Conservation (phyloP, 2,888 invertebrate genomes). For the Noctua fimbriata region DNA sequence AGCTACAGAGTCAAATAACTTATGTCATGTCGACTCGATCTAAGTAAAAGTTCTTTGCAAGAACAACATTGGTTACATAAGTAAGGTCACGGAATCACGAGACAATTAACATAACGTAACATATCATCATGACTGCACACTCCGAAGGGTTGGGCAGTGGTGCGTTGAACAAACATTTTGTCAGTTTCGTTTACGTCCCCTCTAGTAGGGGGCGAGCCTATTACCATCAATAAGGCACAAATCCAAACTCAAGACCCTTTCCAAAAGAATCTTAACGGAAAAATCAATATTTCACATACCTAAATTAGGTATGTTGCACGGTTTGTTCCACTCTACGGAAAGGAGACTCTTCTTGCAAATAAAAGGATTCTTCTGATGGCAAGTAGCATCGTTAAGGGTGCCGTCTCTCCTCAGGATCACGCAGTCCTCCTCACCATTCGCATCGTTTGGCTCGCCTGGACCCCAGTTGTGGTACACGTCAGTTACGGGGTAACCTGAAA, state of each 20-base stretch:
- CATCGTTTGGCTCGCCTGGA: constrained; percentile 42
- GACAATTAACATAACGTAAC: neutral
- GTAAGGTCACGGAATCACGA: neutral
- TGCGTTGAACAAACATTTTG: neutral
- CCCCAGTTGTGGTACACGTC: constrained; percentile 42
- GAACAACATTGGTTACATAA: neutral
- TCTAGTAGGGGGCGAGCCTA: neutral
- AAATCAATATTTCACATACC: constrained; percentile 64
- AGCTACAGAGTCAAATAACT: neutral
- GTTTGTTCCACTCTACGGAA: constrained; percentile 78
- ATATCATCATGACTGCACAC: neutral
- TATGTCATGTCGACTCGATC: neutral
- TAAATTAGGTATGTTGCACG: constrained; percentile 78
- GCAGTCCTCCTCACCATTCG: constrained; percentile 36
- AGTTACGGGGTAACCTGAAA: constrained; percentile 34
- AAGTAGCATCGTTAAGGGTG: constrained; percentile 54
- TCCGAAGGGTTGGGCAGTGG: neutral
- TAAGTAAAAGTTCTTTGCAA: neutral
- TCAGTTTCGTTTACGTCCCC: neutral
- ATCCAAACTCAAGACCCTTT: neutral
- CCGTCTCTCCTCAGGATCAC: constrained; percentile 27
- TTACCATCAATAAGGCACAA: neutral
- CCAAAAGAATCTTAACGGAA: neutral
- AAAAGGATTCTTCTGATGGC: constrained; percentile 75
- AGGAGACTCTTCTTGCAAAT: constrained; percentile 81